phyloP scores from a whole-genome alignment of 2,113 vertebrate species.

The Osmerus eperlanus region DNA sequence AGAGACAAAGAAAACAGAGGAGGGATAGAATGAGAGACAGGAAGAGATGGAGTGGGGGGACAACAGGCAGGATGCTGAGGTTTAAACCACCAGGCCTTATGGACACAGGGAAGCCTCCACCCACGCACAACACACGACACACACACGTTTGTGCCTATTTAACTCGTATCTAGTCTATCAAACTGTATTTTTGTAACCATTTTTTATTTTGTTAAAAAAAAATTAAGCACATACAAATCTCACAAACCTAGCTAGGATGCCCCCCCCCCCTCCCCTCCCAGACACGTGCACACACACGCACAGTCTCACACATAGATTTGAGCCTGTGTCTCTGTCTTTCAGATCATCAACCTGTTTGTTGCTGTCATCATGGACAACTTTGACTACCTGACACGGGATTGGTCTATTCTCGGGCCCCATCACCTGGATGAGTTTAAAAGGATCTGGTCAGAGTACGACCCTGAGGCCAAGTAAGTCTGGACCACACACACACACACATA shows the following conservation, averaged over 20 bases:
- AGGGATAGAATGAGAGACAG: not conserved
- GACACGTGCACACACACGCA: no score
- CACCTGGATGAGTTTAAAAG: slow-evolving; percentile 98
- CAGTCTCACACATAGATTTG: not conserved
- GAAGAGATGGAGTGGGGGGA: not conserved
- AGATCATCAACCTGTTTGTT: slow-evolving; percentile 99
- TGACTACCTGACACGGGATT: slow-evolving; percentile 97
- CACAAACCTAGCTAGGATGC: no score
- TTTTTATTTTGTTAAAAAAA: no score
- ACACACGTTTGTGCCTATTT: no score
- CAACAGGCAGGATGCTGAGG: not conserved
- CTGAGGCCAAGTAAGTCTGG: slow-evolving; percentile 88
- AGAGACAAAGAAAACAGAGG: not conserved
- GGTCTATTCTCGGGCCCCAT: slow-evolving; percentile 98
- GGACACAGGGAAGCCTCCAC: not conserved
- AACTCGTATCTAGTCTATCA: no score
- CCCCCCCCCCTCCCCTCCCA: no score
- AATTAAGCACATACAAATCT: no score
- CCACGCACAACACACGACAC: not conserved
- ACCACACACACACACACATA: not conserved
- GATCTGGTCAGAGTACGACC: slow-evolving; percentile 99
- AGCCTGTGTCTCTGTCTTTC: slow-evolving; percentile 18
- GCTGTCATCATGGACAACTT: slow-evolving; percentile 99
- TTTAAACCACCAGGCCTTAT: not conserved
- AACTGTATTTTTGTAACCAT: no score